A percentile compares a stretch with the other conserved stretches of the same genome.
phyloP scores from a whole-genome alignment of 2,113 vertebrate species.

The Xerus inauris region DNA sequence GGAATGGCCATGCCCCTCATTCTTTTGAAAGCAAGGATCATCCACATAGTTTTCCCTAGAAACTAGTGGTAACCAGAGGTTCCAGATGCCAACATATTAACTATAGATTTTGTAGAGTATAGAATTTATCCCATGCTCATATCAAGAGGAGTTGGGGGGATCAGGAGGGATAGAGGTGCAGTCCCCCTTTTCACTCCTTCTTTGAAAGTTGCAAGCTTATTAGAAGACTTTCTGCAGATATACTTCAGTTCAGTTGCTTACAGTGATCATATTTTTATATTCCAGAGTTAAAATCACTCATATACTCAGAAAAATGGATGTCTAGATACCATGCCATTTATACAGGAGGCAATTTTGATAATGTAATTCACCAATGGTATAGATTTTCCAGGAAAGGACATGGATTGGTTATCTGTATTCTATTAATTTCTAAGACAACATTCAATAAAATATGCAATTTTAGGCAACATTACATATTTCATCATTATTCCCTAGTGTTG shows the following conservation, averaged over 20 bases:
- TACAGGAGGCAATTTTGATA: neutral
- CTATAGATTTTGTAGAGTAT: neutral
- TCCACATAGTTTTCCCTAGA: neutral
- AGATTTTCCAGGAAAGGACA: neutral
- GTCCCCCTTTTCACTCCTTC: neutral
- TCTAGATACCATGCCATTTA: neutral
- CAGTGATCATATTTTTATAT: neutral
- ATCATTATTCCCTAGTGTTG: neutral
- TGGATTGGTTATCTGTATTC: neutral
- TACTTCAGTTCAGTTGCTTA: neutral
- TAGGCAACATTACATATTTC: neutral
- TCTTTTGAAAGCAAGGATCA: neutral
- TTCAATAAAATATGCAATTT: neutral
- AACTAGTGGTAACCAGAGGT: neutral
- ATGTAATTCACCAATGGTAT: neutral
- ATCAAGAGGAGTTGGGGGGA: rapidly evolving
- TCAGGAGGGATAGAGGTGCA: rapidly evolving
- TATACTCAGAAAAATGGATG: neutral
- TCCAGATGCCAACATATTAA: neutral
- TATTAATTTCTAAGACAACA: neutral
- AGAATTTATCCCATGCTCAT: neutral
- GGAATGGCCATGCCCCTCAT: neutral
- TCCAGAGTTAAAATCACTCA: neutral
- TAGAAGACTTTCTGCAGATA: neutral
- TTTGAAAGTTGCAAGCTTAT: neutral